Base-by-base conservation (phyloP, 1,140 invertebrate genomes). In the Battus philenor region DNA sequence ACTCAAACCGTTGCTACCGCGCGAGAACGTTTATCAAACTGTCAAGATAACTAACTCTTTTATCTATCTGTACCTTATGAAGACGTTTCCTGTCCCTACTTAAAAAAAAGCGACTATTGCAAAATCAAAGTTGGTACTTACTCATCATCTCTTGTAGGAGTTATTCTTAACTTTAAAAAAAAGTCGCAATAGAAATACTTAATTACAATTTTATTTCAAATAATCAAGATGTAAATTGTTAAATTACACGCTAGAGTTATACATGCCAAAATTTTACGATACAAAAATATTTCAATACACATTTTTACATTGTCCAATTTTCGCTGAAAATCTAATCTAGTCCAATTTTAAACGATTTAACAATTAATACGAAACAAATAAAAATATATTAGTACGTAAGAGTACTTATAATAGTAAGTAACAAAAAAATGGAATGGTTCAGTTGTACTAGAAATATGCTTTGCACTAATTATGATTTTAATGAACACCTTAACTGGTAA, bases 41-140 rank as follows among this genome's bases (percentile, higher is more conserved):
- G 27, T 41, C 29, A 18, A 63, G 62, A 70, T 70, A 67, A 58
- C 53, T 44, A 41, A 60, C 16, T 39, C 15, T 30, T 52, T 59
- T 51, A 62, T 58, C 54, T 63, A 59, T 47, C 27, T 51, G 70
- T 69, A 74, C 70, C 70, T 76, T 66, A 64, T 68, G 59, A 56
- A 66, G 79, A 64, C 51, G 77, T 81, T 83, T 81, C 79, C 79
- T 83, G 77, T 74, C 77, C 75, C 79, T 81, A 80, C 60, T 30
- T 47, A 63, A 6, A n/a, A n/a, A 45, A 39, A 71, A 69, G 72
- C 64, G 33, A 57, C 59, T 64, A 44, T 32, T 49, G 49, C 29
- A 54, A 44, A 58, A 51, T 50, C 4, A 56, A 56, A 66, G 59
- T 27, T 38, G 32, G 68, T 81, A 81, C 79, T 79, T 77, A 83